phyloP scores from a whole-genome alignment of 2,797 vertebrate genomes.

The Peromyscus nudipes region DNA sequence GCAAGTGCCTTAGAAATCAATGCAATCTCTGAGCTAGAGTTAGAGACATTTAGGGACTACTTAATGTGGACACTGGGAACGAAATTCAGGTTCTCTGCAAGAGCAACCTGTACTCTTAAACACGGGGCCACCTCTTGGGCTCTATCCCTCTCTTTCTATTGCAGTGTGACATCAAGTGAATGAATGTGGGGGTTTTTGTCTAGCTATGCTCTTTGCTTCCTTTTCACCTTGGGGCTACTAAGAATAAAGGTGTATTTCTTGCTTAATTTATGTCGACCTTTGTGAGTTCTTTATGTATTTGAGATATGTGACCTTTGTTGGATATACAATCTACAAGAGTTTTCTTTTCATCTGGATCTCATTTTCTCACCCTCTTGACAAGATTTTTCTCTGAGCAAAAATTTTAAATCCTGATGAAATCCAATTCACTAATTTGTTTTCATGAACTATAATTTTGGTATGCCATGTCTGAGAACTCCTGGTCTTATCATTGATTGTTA shows the following conservation, averaged over 20 bases:
- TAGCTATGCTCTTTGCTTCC: neutral
- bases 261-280: neutral
- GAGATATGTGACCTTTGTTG: neutral
- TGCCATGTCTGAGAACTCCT: neutral
- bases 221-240: neutral
- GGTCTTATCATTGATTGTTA: neutral
- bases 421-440: neutral
- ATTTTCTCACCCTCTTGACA: neutral
- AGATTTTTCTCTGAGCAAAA: neutral
- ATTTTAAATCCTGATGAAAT: conserved; percentile 3
- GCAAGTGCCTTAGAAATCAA: neutral
- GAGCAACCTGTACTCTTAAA: neutral
- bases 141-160: neutral
- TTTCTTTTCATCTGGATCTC: neutral
- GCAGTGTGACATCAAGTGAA: neutral
- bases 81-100: neutral
- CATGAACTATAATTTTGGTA: neutral
- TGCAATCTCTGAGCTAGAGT: neutral
- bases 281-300: conserved; percentile 2
- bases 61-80: neutral
- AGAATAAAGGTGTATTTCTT: conserved; percentile 1
- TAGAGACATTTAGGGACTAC: neutral
- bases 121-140: neutral
- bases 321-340: neutral
- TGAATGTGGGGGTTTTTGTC: neutral